These are phyloP conservation scores for Lynx canadensis DNA, from an alignment of 2,113 vertebrate genomes.

Conservation along the genomic window DNA sequence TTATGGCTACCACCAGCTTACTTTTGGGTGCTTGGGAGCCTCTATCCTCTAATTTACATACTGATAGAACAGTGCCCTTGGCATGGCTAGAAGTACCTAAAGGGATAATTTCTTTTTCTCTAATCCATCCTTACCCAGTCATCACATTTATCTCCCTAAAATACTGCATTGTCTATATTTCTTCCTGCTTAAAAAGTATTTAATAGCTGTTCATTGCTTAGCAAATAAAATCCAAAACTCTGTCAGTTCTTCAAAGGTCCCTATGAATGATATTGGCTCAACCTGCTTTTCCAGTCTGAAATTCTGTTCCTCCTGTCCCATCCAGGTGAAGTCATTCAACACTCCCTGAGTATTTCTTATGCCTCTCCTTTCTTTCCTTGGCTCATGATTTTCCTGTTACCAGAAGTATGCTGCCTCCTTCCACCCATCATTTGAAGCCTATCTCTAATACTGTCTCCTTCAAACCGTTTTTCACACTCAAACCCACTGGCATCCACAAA, in stretches of 20 bases:
- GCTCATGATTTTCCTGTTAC: neutral
- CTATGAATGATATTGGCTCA: neutral
- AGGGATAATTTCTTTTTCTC: neutral
- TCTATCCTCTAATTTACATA: neutral
- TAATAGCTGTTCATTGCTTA: neutral
- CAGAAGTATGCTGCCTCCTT: too few relatives aligned
- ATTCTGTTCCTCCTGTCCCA: neutral
- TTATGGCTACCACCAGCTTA: neutral
- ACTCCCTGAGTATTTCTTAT: neutral
- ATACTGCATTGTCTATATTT: neutral
- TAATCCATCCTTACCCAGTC: neutral
- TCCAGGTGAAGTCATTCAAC: accelerated
- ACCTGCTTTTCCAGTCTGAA: neutral
- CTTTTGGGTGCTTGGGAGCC: neutral
- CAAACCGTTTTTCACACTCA: neutral
- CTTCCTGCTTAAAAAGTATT: slow-evolving; percentile 18
- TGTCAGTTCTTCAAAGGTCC: neutral
- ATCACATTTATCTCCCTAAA: neutral
- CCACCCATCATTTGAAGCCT: neutral
- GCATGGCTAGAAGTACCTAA: neutral
- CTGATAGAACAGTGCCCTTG: neutral
- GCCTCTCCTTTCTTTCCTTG: neutral
- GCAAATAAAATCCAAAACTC: neutral
- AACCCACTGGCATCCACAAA: neutral
- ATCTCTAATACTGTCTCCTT: neutral